Evolutionary conservation across 1,140 invertebrate species (phyloP).

Genomic region (Drosophila tsacasi): DNA sequence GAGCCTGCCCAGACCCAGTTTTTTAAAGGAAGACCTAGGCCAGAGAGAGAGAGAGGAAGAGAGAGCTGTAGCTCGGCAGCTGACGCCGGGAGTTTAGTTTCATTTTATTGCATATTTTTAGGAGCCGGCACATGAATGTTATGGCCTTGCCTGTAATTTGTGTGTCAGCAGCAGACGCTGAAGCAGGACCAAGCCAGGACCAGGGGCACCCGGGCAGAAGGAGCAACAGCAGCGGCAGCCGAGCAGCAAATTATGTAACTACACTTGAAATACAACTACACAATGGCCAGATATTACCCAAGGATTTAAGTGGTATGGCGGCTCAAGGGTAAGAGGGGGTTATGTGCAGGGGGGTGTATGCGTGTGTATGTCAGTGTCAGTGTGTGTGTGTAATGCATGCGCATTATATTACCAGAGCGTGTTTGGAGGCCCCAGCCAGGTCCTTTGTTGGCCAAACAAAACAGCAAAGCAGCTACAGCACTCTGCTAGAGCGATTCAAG

Average conservation of each 20-base stretch:
- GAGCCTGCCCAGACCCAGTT: neutral
- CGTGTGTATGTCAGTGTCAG: neutral
- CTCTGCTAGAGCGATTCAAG: conserved; percentile 28
- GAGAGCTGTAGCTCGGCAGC: conserved; percentile 37
- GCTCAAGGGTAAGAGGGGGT: neutral
- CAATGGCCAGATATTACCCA: conserved; percentile 67
- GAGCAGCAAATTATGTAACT: conserved; percentile 81
- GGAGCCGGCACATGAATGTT: conserved; percentile 70
- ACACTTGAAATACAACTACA: conserved; percentile 74
- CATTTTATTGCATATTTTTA: conserved; percentile 79
- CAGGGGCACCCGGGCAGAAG: conserved; percentile 16
- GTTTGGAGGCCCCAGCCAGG: conserved; percentile 16
- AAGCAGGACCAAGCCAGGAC: neutral
- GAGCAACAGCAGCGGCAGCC: conserved; percentile 44
- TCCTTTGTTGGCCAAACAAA: conserved; percentile 68
- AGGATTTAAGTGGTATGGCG: conserved; percentile 7
- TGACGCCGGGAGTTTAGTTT: conserved; percentile 64
- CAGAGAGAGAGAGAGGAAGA: too few relatives aligned
- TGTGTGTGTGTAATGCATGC: conserved; percentile 58
- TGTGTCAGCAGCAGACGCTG: conserved; percentile 63
- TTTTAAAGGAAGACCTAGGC: neutral
- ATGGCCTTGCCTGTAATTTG: conserved; percentile 74
- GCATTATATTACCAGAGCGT: conserved; percentile 62
- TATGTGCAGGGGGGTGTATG: neutral
- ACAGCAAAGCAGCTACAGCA: conserved; percentile 19